Conservation (phyloP, 2,797 vertebrate genomes). For the Neopelma chrysocephalum region DNA sequence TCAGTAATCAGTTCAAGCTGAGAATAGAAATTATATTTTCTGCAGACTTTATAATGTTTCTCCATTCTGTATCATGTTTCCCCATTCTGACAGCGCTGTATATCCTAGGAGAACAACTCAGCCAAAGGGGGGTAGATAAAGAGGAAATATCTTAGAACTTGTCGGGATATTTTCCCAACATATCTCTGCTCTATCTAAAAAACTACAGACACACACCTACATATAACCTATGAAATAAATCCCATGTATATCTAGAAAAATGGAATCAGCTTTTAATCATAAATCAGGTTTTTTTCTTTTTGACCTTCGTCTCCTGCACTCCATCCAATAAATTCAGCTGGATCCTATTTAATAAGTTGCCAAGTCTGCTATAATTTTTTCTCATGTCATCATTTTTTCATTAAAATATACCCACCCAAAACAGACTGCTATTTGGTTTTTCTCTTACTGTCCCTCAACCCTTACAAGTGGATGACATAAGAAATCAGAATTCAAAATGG, state of each 20-base stretch:
- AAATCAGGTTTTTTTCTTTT: not conserved
- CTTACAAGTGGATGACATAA: not conserved
- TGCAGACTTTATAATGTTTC: not conserved
- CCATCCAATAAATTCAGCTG: not conserved
- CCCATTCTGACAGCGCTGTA: not conserved
- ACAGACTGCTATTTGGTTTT: not conserved
- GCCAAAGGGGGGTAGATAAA: not conserved
- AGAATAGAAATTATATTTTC: not conserved
- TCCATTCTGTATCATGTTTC: not conserved
- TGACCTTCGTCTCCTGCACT: not conserved
- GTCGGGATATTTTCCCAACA: not conserved
- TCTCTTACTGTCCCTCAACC: not conserved
- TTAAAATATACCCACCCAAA: not conserved
- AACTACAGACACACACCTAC: fast-evolving
- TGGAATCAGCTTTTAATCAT: not conserved
- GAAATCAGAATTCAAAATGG: not conserved
- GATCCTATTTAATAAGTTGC: not conserved
- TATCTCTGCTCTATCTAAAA: not conserved
- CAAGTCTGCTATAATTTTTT: not conserved
- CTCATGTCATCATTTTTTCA: not conserved
- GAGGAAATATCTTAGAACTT: not conserved
- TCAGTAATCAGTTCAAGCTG: not conserved
- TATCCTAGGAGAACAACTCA: not conserved
- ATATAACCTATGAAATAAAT: not conserved
- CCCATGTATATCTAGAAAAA: not conserved